Conservation (phyloP, 53 echinoderm and acorn worm genomes). For the Paelopatides confundens region DNA sequence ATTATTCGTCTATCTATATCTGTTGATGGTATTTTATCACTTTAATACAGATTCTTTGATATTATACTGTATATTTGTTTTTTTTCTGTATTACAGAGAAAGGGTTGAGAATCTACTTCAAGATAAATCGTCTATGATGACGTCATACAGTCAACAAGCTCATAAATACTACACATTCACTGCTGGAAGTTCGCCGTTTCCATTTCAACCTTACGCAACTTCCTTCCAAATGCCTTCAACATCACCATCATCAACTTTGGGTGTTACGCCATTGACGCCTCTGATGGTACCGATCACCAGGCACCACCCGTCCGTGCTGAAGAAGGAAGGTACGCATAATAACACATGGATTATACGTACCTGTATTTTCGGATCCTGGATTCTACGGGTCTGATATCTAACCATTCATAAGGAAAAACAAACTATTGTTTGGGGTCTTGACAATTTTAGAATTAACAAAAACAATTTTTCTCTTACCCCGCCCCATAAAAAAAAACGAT, state of each 20-base stretch:
- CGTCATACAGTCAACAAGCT: not conserved
- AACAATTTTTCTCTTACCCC: too few relatives aligned
- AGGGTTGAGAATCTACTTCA: slow-evolving; percentile 30
- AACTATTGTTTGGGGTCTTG: too few relatives aligned
- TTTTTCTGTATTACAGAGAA: not conserved
- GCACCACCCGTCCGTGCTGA: not conserved
- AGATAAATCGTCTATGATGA: slow-evolving; percentile 1
- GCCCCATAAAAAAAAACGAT: too few relatives aligned
- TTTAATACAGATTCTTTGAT: too few relatives aligned
- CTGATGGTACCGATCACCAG: slow-evolving; percentile 16
- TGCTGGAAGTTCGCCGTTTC: not conserved
- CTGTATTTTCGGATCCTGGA: too few relatives aligned
- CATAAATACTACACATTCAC: slow-evolving; percentile 6
- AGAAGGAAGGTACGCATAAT: not conserved
- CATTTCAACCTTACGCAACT: slow-evolving; percentile 7
- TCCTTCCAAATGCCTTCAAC: not conserved
- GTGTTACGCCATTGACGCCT: not conserved
- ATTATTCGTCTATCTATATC: too few relatives aligned
- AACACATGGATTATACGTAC: too few relatives aligned
- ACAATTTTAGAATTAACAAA: too few relatives aligned
- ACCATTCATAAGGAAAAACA: too few relatives aligned
- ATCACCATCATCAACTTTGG: not conserved
- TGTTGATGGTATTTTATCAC: too few relatives aligned
- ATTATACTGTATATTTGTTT: too few relatives aligned
- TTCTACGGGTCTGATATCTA: too few relatives aligned